Percentiles rank a stretch among this genome's conserved stretches.
Conservation (phyloP, 1,140 invertebrate species). For the Watersipora subatra region DNA sequence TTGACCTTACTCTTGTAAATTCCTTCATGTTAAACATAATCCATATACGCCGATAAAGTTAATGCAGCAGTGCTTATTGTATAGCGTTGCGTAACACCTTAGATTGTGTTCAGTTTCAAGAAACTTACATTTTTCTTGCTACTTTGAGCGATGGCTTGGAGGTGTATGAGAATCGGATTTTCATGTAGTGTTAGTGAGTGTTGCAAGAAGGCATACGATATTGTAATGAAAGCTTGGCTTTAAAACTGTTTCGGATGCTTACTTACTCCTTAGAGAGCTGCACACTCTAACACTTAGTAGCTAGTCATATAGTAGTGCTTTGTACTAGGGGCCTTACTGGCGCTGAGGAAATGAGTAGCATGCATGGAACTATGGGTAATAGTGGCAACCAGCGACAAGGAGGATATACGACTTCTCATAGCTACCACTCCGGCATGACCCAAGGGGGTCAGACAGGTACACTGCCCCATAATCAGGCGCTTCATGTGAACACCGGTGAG, state of each 20-base stretch:
- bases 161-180: no score
- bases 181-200: not conserved
- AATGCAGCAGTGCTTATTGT: no score
- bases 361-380: not conserved
- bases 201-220: not conserved
- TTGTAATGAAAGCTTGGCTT: not conserved
- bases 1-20: no score
- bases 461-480: constrained; percentile 9
- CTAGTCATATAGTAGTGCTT: not conserved
- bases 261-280: not conserved
- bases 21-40: no score
- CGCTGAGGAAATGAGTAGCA: no score
- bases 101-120: no score
- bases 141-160: no score
- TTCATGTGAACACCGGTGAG: constrained; percentile 25
- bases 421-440: not conserved
- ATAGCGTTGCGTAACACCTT: no score
- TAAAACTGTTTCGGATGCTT: not conserved
- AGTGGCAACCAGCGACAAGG: not conserved
- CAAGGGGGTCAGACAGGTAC: constrained; percentile 9
- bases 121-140: no score
- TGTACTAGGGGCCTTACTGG: not conserved
- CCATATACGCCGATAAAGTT: no score
- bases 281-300: not conserved
- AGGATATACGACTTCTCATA: not conserved